These are phyloP conservation scores for Coptodon rendalli DNA, from an alignment of 2,113 vertebrate species.

Conservation along the genomic window DNA sequence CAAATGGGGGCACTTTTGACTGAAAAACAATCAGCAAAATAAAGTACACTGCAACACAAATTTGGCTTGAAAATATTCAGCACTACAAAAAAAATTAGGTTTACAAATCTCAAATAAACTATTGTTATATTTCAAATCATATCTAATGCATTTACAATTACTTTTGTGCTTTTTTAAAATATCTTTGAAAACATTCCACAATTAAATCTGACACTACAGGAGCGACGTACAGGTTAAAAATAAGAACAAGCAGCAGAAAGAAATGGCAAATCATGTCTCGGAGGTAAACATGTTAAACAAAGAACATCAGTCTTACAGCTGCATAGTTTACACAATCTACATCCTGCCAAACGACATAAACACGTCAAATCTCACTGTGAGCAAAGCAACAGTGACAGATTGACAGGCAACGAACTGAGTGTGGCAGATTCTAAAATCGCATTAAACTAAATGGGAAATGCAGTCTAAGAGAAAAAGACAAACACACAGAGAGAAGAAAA, in stretches of 20 bases:
- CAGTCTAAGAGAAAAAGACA: constrained; percentile 41
- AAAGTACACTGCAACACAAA: neutral
- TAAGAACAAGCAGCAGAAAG: neutral
- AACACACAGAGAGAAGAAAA: constrained; percentile 4
- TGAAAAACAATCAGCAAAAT: neutral
- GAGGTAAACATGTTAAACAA: constrained; percentile 44
- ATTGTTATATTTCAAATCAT: neutral
- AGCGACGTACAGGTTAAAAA: neutral
- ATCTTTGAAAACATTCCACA: neutral
- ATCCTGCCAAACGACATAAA: constrained; percentile 43
- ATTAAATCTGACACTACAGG: neutral
- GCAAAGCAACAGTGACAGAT: constrained; percentile 44
- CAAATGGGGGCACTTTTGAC: neutral
- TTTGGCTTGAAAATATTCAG: neutral
- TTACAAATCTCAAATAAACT: neutral
- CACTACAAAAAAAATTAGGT: neutral
- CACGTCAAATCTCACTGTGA: constrained; percentile 42
- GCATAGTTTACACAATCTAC: constrained; percentile 31
- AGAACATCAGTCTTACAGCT: constrained; percentile 43
- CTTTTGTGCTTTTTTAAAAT: neutral
- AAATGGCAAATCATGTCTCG: constrained; percentile 10
- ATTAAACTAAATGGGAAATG: constrained; percentile 72
- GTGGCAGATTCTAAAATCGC: constrained; percentile 71
- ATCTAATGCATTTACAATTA: neutral
- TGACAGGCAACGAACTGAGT: constrained; percentile 69